Evolutionary conservation across 2,888 invertebrate genomes (phyloP).

Genomic region (Latrodectus elegans): DNA sequence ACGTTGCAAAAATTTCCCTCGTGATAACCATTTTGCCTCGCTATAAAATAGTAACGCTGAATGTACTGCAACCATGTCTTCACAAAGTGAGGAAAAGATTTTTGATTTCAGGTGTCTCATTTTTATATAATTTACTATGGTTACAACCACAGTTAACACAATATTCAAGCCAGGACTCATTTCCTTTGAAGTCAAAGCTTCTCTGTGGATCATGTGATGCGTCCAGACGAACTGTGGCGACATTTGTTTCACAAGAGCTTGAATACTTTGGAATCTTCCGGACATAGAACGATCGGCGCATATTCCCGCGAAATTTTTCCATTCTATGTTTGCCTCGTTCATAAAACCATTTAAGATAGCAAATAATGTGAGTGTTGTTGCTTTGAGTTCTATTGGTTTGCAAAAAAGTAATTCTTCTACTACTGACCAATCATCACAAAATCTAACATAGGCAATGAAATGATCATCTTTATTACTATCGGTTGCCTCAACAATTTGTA

Average conservation of each 20-base stretch:
- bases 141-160: constrained; percentile 29
- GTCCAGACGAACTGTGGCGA: constrained; percentile 29
- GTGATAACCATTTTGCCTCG: constrained; percentile 31
- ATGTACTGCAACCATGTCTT: constrained; percentile 34
- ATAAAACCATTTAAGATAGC: too few species aligned
- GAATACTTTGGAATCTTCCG: constrained; percentile 26
- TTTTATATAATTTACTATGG: constrained; percentile 41
- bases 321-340: too few species aligned
- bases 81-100: constrained; percentile 33
- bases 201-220: constrained; percentile 42
- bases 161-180: constrained; percentile 37
- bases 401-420: too few species aligned
- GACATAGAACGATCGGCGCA: constrained; percentile 8
- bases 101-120: constrained; percentile 35
- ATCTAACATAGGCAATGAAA: too few species aligned
- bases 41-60: constrained; percentile 39
- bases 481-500: too few species aligned
- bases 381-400: too few species aligned
- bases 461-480: too few species aligned
- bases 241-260: constrained; percentile 32
- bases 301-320: too few species aligned
- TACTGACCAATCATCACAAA: too few species aligned
- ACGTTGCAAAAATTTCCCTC: constrained; percentile 30
- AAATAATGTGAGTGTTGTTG: too few species aligned
- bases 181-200: constrained; percentile 31